These are phyloP conservation scores for Apostichopus japonicus DNA, from an alignment of 35 echinoderm and acorn worm genomes.

Conservation along the genomic window DNA sequence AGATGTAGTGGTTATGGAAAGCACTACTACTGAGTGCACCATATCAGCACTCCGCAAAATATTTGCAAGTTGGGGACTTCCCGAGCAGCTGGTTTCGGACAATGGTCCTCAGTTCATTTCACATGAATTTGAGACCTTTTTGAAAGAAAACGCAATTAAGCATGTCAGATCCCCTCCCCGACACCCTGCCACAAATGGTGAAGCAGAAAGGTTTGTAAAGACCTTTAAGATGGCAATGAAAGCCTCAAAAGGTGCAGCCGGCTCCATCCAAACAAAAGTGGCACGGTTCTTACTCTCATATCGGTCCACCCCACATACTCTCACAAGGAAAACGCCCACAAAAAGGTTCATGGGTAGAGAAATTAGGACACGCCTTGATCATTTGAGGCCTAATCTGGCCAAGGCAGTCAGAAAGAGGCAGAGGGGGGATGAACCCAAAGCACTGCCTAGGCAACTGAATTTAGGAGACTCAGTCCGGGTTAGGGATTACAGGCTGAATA, in stretches of 20 bases:
- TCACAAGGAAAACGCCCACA: conserved; percentile 28
- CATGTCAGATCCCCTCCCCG: conserved; percentile 48
- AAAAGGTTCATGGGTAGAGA: conserved; percentile 7
- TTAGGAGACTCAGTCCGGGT: conserved; percentile 12
- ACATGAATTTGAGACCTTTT: conserved; percentile 59
- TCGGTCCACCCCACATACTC: conserved; percentile 20
- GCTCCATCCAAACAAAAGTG: neutral
- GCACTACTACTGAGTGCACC: conserved; percentile 54
- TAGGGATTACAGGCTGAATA: neutral
- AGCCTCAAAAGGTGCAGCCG: neutral
- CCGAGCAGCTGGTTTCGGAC: conserved; percentile 46
- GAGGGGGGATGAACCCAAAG: neutral
- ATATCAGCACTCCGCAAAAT: conserved; percentile 36
- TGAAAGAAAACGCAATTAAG: conserved; percentile 59
- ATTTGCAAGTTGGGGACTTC: conserved; percentile 62
- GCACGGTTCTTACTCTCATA: conserved; percentile 21
- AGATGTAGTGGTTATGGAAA: conserved; percentile 65
- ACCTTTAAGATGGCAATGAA: conserved; percentile 67
- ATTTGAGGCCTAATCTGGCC: conserved; percentile 16
- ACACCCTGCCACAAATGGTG: conserved; percentile 53
- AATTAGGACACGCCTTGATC: neutral
- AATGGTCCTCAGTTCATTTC: conserved; percentile 64
- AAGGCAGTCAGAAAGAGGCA: conserved; percentile 9
- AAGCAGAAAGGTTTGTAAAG: conserved; percentile 60
- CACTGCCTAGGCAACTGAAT: neutral